Evolutionary conservation across 64 coral and sea anemone genomes (phyloP).

Genomic region (Pocillopora verrucosa): DNA sequence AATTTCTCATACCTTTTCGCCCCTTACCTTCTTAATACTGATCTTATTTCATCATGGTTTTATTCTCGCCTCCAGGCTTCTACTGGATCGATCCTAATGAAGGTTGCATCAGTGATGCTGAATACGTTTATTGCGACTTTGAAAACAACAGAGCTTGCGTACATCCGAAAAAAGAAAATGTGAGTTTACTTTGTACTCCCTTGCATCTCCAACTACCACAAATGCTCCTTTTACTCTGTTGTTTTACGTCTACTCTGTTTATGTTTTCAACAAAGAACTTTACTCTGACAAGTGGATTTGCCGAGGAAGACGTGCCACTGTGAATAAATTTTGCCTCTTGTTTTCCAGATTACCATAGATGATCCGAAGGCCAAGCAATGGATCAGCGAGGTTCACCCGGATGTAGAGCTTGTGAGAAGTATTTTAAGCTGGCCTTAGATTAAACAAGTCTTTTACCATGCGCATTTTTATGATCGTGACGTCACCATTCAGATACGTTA

Average conservation of each 20-base stretch:
- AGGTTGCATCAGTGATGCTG: constrained; percentile 33
- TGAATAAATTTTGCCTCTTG: not conserved
- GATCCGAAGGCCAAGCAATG: constrained; percentile 11
- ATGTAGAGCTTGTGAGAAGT: constrained; percentile 25
- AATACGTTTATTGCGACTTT: constrained; percentile 37
- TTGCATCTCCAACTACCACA: not conserved
- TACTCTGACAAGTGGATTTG: no score
- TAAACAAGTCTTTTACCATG: not conserved
- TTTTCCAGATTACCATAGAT: constrained; percentile 25
- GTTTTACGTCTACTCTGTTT: no score
- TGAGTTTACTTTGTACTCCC: not conserved
- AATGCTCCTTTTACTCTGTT: not conserved
- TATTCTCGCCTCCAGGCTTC: not conserved
- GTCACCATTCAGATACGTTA: no score
- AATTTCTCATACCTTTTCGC: no score
- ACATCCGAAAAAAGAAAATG: constrained; percentile 34
- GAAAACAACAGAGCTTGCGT: constrained; percentile 26
- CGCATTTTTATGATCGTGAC: no score
- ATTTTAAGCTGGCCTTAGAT: no score
- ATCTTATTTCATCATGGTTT: not conserved
- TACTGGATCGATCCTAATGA: constrained; percentile 40
- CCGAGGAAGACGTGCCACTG: no score
- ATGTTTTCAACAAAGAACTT: no score
- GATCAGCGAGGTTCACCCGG: constrained; percentile 26
- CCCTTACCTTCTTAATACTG: no score